Evolutionary conservation across 2,888 invertebrate species (phyloP).

Genomic region (Zootermopsis nevadensis): DNA sequence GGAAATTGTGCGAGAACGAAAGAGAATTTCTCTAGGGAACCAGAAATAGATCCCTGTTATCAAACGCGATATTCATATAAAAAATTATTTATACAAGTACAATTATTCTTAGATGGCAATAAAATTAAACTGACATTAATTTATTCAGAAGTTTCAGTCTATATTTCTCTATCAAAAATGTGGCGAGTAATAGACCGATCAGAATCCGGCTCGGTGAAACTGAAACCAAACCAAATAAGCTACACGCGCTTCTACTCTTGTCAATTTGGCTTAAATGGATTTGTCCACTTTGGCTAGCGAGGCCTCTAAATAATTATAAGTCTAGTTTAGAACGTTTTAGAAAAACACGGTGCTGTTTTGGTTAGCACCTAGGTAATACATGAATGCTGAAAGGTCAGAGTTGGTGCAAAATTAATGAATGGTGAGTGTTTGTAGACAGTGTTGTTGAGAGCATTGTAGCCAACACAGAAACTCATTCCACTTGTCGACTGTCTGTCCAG

Average conservation of each 20-base stretch:
- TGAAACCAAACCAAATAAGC: constrained; percentile 2
- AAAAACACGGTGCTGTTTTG: constrained; percentile 21
- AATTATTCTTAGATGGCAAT: too few relatives aligned
- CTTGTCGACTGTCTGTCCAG: constrained; percentile 6
- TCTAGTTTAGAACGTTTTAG: constrained; percentile 4
- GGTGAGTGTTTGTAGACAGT: constrained; percentile 22
- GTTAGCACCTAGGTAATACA: constrained; percentile 28
- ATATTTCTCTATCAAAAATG: background rate
- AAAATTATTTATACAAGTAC: too few relatives aligned
- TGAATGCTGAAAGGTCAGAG: constrained; percentile 21
- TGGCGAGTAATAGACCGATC: background rate
- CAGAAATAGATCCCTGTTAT: too few relatives aligned
- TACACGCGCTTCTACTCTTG: constrained; percentile 1
- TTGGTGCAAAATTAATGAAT: constrained; percentile 8
- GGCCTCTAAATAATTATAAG: background rate
- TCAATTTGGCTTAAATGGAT: constrained; percentile 24
- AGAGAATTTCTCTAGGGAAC: too few relatives aligned
- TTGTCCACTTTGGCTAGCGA: constrained; percentile 21
- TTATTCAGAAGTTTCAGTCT: background rate
- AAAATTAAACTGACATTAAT: too few relatives aligned
- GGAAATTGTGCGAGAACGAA: too few relatives aligned
- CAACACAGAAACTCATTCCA: constrained; percentile 25
- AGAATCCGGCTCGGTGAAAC: background rate
- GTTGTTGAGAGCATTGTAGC: constrained; percentile 12
- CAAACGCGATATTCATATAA: too few relatives aligned